These are phyloP conservation scores for Brenthis hecate DNA, from an alignment of 2,888 invertebrate species.

Conservation along the genomic window DNA sequence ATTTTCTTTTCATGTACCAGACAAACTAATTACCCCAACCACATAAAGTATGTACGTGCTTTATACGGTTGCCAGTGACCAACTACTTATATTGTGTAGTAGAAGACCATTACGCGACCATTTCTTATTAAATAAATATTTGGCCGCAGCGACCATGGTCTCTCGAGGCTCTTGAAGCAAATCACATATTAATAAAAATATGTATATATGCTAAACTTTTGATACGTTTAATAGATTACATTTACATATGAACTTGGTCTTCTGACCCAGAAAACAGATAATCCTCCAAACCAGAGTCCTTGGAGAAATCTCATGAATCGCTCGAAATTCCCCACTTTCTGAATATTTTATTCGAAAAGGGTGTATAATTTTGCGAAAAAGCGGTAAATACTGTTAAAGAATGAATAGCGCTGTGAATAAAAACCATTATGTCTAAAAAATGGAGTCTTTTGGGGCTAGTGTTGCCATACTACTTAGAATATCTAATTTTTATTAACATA, in stretches of 20 bases:
- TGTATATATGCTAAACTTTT: too few species aligned
- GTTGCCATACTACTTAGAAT: neutral
- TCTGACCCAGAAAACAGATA: slow-evolving; percentile 28
- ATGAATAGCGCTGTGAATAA: slow-evolving; percentile 18
- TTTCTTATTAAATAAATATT: too few species aligned
- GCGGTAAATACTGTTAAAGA: slow-evolving; percentile 18
- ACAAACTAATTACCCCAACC: too few species aligned
- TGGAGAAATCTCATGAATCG: slow-evolving; percentile 43
- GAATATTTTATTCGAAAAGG: slow-evolving; percentile 41
- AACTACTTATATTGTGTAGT: too few species aligned
- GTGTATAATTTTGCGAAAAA: slow-evolving; percentile 26
- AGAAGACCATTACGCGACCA: too few species aligned
- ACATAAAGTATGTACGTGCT: too few species aligned
- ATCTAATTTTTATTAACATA: neutral
- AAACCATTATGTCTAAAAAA: slow-evolving; percentile 18
- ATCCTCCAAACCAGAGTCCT: slow-evolving; percentile 35
- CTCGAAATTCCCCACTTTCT: slow-evolving; percentile 36
- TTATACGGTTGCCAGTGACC: too few species aligned
- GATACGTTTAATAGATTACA: neutral
- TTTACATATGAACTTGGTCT: slow-evolving; percentile 10
- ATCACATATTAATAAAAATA: too few species aligned
- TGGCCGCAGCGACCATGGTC: too few species aligned
- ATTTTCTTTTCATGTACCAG: too few species aligned
- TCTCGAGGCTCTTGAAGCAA: too few species aligned
- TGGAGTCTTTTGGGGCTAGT: slow-evolving; percentile 1